Evolutionary conservation across 2,797 vertebrate genomes (phyloP).

Genomic region (Falco biarmicus): DNA sequence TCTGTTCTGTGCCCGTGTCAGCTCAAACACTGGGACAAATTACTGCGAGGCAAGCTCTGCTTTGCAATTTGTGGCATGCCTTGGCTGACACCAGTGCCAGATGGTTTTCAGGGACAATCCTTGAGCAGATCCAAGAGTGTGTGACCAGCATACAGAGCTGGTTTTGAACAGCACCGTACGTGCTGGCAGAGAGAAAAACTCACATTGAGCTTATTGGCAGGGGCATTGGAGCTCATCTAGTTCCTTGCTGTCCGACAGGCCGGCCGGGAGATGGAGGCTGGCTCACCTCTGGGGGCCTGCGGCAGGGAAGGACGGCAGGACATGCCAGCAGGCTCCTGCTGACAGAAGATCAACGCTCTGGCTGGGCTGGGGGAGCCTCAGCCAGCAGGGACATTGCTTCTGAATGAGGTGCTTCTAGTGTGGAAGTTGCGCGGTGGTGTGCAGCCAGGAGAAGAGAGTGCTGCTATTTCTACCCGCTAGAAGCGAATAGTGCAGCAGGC

Average conservation of each 20-base stretch:
- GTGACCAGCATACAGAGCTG: background rate
- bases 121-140: background rate
- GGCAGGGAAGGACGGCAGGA: background rate
- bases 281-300: constrained; percentile 12
- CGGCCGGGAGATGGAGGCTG: background rate
- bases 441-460: background rate
- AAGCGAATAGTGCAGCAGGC: background rate
- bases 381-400: background rate
- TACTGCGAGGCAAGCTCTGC: background rate
- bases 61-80: background rate
- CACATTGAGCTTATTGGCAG: constrained; percentile 26
- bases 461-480: background rate
- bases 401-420: background rate
- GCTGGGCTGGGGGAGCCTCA: background rate
- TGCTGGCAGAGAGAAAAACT: background rate
- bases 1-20: background rate
- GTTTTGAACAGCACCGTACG: background rate
- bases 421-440: background rate
- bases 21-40: background rate
- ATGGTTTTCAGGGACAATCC: constrained; percentile 8
- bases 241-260: background rate
- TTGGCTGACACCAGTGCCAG: background rate
- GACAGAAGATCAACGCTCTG: background rate
- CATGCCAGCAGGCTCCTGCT: background rate
- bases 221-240: background rate